Percentiles rank a stretch among this genome's conserved stretches.
Conservation (phyloP, 2,113 vertebrate species). For the Oceanodroma tethys region DNA sequence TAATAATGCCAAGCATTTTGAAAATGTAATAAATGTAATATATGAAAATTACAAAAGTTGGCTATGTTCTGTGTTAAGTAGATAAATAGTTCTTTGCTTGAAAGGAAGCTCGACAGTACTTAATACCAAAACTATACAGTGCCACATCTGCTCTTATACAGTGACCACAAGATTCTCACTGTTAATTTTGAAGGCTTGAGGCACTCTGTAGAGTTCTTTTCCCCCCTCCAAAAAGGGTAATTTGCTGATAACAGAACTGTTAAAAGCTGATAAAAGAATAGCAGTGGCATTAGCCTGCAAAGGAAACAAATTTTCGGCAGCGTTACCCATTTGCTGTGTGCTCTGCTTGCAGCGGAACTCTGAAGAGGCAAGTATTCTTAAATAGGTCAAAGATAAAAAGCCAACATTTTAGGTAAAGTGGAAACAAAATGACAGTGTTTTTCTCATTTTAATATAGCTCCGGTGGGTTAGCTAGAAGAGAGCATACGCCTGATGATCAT, state of each 20-base stretch:
- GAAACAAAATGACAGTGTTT: not conserved
- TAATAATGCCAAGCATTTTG: constrained; percentile 72
- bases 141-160: constrained; percentile 15
- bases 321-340: not conserved
- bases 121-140: constrained; percentile 47
- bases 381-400: not conserved
- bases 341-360: not conserved
- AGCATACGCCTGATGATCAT: not conserved
- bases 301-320: not conserved
- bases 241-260: not conserved
- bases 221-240: not conserved
- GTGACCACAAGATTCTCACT: not conserved
- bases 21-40: constrained; percentile 71
- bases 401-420: not conserved
- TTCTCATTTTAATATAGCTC: not conserved
- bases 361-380: not conserved
- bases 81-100: constrained; percentile 53
- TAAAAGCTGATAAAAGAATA: not conserved
- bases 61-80: constrained; percentile 55
- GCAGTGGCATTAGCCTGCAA: not conserved
- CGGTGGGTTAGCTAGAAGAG: not conserved
- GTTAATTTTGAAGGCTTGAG: not conserved
- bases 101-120: constrained; percentile 34
- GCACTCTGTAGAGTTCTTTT: not conserved
- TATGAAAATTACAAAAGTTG: constrained; percentile 67